These are phyloP conservation scores for Lichenostomus cassidix DNA, from an alignment of 2,113 vertebrate species.

Conservation along the genomic window DNA sequence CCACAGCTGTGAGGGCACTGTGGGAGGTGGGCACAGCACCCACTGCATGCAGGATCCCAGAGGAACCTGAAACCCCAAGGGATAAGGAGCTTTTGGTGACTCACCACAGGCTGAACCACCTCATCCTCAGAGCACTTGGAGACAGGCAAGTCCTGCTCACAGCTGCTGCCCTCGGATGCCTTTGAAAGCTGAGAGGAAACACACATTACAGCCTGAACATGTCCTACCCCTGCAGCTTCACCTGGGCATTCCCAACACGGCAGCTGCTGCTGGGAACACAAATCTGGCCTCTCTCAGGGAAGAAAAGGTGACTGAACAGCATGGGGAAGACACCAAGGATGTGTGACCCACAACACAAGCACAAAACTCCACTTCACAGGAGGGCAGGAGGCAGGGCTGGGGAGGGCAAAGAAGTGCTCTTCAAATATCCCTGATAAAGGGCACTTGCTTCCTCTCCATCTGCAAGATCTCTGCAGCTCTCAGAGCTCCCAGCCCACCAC, in stretches of 20 bases:
- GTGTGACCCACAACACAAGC: not conserved
- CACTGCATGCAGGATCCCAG: fast-evolving
- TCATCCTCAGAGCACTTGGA: not conserved
- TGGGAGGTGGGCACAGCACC: not conserved
- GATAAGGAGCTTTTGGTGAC: not conserved
- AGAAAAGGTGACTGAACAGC: not conserved
- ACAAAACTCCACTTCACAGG: not conserved
- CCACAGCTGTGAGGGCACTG: not conserved
- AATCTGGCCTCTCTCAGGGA: not conserved
- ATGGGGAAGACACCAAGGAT: not conserved
- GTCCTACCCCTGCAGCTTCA: not conserved
- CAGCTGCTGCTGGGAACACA: not conserved
- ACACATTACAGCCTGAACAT: fast-evolving
- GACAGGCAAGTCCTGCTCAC: constrained; percentile 4
- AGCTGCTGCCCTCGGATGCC: constrained; percentile 59
- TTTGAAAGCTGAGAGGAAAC: constrained; percentile 32
- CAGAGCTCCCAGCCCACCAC: not conserved
- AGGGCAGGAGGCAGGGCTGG: not conserved
- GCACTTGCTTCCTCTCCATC: not conserved
- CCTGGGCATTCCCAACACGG: not conserved
- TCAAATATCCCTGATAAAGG: not conserved
- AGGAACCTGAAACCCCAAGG: not conserved
- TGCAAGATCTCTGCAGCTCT: not conserved
- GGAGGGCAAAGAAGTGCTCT: not conserved
- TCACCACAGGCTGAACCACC: constrained; percentile 46